A percentile compares a stretch with the other conserved stretches of the same genome.
Conservation (phyloP, 2,113 vertebrate species). For the Leiothrix lutea region DNA sequence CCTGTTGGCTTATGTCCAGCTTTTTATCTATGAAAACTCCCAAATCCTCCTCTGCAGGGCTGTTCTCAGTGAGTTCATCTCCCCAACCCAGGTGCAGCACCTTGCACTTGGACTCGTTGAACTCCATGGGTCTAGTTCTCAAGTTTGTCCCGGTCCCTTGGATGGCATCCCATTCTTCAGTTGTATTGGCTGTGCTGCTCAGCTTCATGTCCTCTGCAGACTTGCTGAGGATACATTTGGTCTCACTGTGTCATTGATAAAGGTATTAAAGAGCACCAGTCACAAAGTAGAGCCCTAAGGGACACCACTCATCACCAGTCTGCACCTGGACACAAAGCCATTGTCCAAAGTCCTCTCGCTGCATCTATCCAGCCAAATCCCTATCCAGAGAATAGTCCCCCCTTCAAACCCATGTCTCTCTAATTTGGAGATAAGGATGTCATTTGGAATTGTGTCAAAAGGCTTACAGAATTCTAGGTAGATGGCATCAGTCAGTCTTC, state of each 20-base stretch:
- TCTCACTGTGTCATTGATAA: not conserved
- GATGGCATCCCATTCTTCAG: not conserved
- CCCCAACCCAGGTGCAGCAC: not conserved
- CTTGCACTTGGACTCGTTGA: not conserved
- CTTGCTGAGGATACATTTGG: not conserved
- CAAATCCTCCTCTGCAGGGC: not conserved
- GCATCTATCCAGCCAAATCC: not conserved
- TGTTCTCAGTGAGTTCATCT: not conserved
- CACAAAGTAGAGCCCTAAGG: not conserved
- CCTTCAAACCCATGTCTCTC: not conserved
- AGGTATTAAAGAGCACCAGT: not conserved
- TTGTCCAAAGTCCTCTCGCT: not conserved
- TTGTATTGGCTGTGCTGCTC: not conserved
- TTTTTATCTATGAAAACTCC: not conserved
- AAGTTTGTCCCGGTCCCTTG: not conserved
- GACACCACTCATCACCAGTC: accelerated
- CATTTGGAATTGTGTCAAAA: not conserved
- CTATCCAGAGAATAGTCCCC: no score
- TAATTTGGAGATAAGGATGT: not conserved
- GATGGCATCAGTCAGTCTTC: not conserved
- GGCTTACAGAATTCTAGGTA: not conserved
- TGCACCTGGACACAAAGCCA: not conserved
- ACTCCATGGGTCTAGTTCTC: not conserved
- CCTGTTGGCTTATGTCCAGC: not conserved
- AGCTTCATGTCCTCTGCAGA: not conserved